Evolutionary conservation across 2,113 vertebrate species (phyloP).

Genomic region (Eulacestoma nigropectus): DNA sequence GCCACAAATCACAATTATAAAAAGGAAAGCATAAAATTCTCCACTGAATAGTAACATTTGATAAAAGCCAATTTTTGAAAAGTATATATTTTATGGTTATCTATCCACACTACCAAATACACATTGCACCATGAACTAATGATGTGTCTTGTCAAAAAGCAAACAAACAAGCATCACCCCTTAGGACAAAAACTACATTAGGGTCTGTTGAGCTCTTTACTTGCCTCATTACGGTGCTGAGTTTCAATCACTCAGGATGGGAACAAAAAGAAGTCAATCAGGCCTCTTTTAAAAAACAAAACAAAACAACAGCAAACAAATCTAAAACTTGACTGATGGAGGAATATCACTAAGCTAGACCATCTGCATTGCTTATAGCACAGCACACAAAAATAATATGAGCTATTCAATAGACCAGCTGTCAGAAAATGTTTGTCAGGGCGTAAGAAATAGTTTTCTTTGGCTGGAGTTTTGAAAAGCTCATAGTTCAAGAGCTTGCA

Average conservation of each 20-base stretch:
- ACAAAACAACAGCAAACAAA: not conserved
- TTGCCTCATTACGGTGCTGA: slow-evolving; percentile 43
- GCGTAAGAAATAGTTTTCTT: not conserved
- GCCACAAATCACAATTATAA: slow-evolving; percentile 57
- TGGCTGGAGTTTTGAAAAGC: not conserved
- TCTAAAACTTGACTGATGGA: slow-evolving; percentile 43
- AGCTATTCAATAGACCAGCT: slow-evolving; percentile 37
- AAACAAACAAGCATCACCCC: slow-evolving; percentile 43
- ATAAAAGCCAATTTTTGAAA: slow-evolving; percentile 48
- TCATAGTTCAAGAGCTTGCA: not conserved
- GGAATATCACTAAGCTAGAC: slow-evolving; percentile 29
- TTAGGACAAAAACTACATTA: slow-evolving; percentile 55
- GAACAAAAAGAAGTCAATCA: slow-evolving; percentile 17
- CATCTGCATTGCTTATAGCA: slow-evolving; percentile 53
- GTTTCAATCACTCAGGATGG: slow-evolving; percentile 27
- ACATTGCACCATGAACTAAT: slow-evolving; percentile 35
- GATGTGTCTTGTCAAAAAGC: slow-evolving; percentile 40
- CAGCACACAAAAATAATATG: slow-evolving; percentile 32
- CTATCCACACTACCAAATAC: slow-evolving; percentile 8
- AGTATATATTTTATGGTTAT: slow-evolving; percentile 41
- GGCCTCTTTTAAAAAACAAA: not conserved
- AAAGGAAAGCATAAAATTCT: slow-evolving; percentile 54
- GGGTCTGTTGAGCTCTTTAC: slow-evolving; percentile 38
- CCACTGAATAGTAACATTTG: slow-evolving; percentile 51
- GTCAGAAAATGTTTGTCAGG: slow-evolving; percentile 27